phyloP scores from a whole-genome alignment of 2,888 invertebrate species.

The Brachyptera risi region DNA sequence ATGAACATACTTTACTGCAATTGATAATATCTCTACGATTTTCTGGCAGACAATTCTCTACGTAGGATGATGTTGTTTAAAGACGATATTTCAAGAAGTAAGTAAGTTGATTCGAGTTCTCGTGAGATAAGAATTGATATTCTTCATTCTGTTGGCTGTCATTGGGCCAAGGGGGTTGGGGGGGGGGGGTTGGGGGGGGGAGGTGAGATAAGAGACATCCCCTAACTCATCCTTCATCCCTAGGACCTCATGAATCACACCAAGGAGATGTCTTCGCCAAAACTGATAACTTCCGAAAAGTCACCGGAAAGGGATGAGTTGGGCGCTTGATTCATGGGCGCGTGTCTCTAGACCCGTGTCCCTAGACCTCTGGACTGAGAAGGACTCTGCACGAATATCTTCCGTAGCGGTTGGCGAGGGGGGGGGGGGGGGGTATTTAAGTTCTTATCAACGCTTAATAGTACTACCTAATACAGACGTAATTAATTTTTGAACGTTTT shows the following conservation, averaged over 20 bases:
- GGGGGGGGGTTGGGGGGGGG: neutral
- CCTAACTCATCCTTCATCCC: constrained; percentile 21
- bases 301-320: constrained; percentile 1
- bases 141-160: constrained; percentile 27
- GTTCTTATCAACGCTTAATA: too few relatives aligned
- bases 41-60: too few relatives aligned
- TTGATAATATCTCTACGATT: too few relatives aligned
- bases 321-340: neutral
- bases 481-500: too few relatives aligned
- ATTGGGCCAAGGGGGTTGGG: constrained; percentile 15
- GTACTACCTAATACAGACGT: too few relatives aligned
- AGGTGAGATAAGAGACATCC: constrained; percentile 19
- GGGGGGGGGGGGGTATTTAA: too few relatives aligned
- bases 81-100: neutral
- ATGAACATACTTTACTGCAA: too few relatives aligned
- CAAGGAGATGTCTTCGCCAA: constrained; percentile 17
- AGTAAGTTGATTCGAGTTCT: too few relatives aligned
- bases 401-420: too few relatives aligned
- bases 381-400: too few relatives aligned
- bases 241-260: constrained; percentile 21
- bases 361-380: too few relatives aligned
- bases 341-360: too few relatives aligned
- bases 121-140: constrained; percentile 28
- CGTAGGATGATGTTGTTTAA: neutral
- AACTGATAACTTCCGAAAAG: constrained; percentile 20